Evolutionary conservation across 2,113 vertebrate genomes (phyloP).

Genomic region (Strix uralensis): DNA sequence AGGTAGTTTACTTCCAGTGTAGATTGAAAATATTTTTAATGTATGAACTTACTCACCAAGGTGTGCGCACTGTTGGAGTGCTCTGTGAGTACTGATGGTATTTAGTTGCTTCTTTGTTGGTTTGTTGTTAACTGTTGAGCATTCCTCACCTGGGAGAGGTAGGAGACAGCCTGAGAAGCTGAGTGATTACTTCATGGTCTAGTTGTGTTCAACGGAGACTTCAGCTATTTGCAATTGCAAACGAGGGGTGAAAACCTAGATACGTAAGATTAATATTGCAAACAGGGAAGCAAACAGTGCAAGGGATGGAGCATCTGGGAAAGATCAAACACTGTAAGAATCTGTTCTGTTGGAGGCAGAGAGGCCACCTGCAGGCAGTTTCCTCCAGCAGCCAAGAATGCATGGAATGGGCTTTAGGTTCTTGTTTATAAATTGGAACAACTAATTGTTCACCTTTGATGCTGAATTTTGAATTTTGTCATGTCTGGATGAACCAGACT

Average conservation of each 20-base stretch:
- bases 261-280: background rate
- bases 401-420: background rate
- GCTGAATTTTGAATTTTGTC: background rate
- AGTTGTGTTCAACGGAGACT: background rate
- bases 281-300: background rate
- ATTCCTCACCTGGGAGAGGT: background rate
- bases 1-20: background rate
- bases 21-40: background rate
- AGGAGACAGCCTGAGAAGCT: background rate
- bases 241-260: background rate
- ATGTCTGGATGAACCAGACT: background rate
- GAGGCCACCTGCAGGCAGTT: background rate
- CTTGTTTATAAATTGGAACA: background rate
- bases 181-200: background rate
- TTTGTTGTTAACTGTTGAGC: background rate
- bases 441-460: background rate
- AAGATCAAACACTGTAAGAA: background rate
- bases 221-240: conserved; percentile 13
- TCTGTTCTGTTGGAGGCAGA: background rate
- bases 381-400: background rate
- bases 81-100: background rate
- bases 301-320: background rate
- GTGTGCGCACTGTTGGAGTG: background rate
- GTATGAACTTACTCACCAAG: background rate
- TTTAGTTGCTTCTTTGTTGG: background rate